Percentiles rank a stretch among this genome's conserved stretches.
Evolutionary conservation across 2,113 vertebrate species (phyloP).

Genomic region (Thomomys bottae): DNA sequence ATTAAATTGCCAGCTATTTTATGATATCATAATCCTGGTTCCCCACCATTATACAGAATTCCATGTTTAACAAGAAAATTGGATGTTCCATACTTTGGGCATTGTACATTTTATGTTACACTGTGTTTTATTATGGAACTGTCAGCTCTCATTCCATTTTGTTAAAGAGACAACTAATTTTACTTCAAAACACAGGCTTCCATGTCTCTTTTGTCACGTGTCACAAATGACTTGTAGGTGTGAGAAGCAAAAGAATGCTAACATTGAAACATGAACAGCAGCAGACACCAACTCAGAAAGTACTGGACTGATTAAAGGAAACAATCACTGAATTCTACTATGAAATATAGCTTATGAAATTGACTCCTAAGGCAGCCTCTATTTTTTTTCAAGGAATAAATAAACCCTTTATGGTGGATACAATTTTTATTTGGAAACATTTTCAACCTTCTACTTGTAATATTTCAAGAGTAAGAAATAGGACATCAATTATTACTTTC

Average conservation of each 20-base stretch:
- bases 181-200: conserved; percentile 43
- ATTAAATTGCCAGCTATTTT: conserved; percentile 48
- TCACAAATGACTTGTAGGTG: not conserved
- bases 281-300: not conserved
- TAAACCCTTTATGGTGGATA: not conserved
- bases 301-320: conserved; percentile 34
- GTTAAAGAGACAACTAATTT: conserved; percentile 46
- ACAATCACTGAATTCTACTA: conserved; percentile 13
- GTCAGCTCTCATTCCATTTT: not conserved
- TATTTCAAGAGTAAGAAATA: conserved; percentile 31
- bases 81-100: not conserved
- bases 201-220: not conserved
- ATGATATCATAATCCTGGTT: not conserved
- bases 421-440: conserved; percentile 43
- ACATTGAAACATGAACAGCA: conserved; percentile 17
- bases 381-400: not conserved
- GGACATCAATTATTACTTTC: not conserved
- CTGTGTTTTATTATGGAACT: conserved; percentile 27
- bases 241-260: conserved; percentile 12
- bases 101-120: conserved; percentile 6
- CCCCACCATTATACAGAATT: not conserved
- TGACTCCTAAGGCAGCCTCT: not conserved
- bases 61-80: conserved; percentile 2
- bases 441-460: not conserved
- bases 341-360: not conserved